These are phyloP conservation scores for Sigmodon hispidus DNA, from an alignment of 2,113 vertebrate species.

Conservation along the genomic window DNA sequence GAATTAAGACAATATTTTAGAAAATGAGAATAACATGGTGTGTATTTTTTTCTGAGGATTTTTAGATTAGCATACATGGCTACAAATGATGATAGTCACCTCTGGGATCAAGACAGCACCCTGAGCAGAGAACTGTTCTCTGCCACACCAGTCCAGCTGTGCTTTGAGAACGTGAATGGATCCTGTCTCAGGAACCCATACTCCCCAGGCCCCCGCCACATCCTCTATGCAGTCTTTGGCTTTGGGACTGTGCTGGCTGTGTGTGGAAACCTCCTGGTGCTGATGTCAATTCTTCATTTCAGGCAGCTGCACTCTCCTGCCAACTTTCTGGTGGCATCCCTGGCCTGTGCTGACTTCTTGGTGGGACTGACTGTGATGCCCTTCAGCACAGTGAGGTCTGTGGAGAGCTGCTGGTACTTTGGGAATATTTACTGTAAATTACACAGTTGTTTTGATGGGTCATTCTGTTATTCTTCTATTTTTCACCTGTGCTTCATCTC, in stretches of 20 bases:
- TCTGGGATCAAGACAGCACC: background rate
- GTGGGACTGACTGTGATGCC: slow-evolving; percentile 88
- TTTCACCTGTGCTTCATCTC: slow-evolving; percentile 89
- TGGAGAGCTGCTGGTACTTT: slow-evolving; percentile 91
- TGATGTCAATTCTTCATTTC: slow-evolving; percentile 71
- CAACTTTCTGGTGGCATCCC: slow-evolving; percentile 87
- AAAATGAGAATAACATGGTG: background rate
- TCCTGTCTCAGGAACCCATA: slow-evolving; percentile 52
- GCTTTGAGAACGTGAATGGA: slow-evolving; percentile 33
- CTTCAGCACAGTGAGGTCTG: slow-evolving; percentile 86
- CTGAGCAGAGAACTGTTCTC: background rate
- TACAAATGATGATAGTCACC: background rate
- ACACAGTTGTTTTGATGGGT: slow-evolving; percentile 82
- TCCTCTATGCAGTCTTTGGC: slow-evolving; percentile 38
- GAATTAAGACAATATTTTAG: background rate
- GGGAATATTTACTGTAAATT: slow-evolving; percentile 87
- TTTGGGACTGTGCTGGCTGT: slow-evolving; percentile 20
- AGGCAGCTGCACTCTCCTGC: slow-evolving; percentile 87
- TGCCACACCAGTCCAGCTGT: background rate
- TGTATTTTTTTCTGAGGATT: background rate
- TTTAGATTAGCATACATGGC: background rate
- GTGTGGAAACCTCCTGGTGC: slow-evolving; percentile 63
- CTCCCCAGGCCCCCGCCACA: background rate
- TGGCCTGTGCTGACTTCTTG: slow-evolving; percentile 86
- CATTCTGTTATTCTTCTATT: slow-evolving; percentile 86